A percentile compares a stretch with the other conserved stretches of the same genome.
phyloP scores from a whole-genome alignment of 2,797 vertebrate species.

The Discoglossus pictus region DNA sequence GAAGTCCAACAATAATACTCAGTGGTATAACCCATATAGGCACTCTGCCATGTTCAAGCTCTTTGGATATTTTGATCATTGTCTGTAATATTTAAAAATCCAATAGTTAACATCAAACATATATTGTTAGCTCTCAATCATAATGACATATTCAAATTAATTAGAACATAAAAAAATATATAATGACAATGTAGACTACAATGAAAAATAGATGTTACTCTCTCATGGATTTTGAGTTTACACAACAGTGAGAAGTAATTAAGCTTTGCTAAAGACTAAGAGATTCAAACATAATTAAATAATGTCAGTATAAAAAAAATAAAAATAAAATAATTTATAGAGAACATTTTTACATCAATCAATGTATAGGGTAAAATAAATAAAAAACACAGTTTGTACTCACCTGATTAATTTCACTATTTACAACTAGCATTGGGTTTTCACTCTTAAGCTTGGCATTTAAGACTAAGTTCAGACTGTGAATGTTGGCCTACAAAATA shows the following conservation, averaged over 20 bases:
- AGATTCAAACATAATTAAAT: too few relatives aligned
- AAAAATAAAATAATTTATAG: too few relatives aligned
- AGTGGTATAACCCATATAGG: constrained; percentile 92
- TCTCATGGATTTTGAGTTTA: too few relatives aligned
- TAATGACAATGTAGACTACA: too few relatives aligned
- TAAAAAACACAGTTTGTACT: constrained; percentile 48
- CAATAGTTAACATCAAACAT: constrained; percentile 33
- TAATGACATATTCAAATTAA: too few relatives aligned
- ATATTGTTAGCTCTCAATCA: too few relatives aligned
- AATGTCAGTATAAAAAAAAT: too few relatives aligned
- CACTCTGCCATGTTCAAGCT: constrained; percentile 76
- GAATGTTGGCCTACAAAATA: constrained; percentile 76
- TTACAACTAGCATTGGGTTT: constrained; percentile 75
- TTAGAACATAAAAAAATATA: too few relatives aligned
- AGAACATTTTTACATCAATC: too few relatives aligned
- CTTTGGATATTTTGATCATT: constrained; percentile 87
- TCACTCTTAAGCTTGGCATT: constrained; percentile 75
- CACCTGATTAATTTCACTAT: constrained; percentile 74
- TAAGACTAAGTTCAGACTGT: constrained; percentile 76
- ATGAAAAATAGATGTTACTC: too few relatives aligned
- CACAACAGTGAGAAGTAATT: too few relatives aligned
- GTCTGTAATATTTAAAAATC: constrained; percentile 70
- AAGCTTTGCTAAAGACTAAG: too few relatives aligned
- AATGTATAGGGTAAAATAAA: background rate
- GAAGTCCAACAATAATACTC: constrained; percentile 87